Base-by-base conservation (phyloP, 1,140 invertebrate species). In the Dufourea novaeangliae region DNA sequence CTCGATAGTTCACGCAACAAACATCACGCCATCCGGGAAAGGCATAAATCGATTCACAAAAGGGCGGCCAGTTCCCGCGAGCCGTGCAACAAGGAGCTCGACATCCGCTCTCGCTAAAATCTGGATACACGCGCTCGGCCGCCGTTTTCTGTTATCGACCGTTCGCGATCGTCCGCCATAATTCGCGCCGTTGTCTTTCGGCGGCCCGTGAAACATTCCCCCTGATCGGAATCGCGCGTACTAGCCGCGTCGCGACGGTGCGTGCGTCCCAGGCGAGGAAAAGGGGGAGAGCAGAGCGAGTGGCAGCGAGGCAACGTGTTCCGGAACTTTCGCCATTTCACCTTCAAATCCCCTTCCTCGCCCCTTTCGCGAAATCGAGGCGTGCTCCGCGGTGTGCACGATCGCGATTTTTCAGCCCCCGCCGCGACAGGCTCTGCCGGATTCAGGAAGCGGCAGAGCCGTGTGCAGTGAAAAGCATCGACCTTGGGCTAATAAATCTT, bases 311-410 rank as follows among this genome's bases (percentile, higher is more conserved):
- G 20, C 61, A 32, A 54, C 2, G 22, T 56, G 37, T 37, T 63
- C 44, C 17, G 12, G 32, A 39, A 63, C 80, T 82, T 82, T 82
- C 80, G 72, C 72, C 72, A 82, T 66, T 82, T 81, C 66, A 81
- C 72, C 79, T 64, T 80, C 79, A 61, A 50, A 63, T 56, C 59
- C 32, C n/a, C n/a, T n/a, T n/a, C n/a, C n/a, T n/a, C n/a, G n/a
- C n/a, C n/a, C n/a, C n/a, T n/a, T n/a, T n/a, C 59, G 37, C 50
- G 56, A 82, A 75, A 82, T 62, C 57, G 54, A 82, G 50, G 41
- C 70, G 25, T 64, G 77, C 69, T 78, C 61, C 12, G 14, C 27
- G 10, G 10, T 12, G 11, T 54, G 37, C 69, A 41, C 34, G 37
- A 22, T n/a, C 4, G 17, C 8, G 41, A 59, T 54, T 64, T 80